phyloP scores from a whole-genome alignment of 2,888 invertebrate species.

The Hyles lineata region DNA sequence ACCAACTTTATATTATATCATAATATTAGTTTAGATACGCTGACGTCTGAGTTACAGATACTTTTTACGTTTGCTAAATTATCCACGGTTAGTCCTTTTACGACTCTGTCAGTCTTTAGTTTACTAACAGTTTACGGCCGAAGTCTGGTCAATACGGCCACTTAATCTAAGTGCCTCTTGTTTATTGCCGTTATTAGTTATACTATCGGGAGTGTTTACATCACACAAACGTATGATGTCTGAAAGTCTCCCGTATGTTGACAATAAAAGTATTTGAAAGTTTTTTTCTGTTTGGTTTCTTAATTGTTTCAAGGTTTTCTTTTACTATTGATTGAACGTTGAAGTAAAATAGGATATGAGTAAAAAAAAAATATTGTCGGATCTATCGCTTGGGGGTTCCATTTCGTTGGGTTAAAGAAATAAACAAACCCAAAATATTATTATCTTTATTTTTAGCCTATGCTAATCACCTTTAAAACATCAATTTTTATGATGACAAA shows the following conservation, averaged over 20 bases:
- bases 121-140: slow-evolving; percentile 13
- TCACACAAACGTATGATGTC: background rate
- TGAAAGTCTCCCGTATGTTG: background rate
- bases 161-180: background rate
- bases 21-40: no score
- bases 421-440: no score
- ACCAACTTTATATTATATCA: no score
- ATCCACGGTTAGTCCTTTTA: background rate
- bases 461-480: no score
- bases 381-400: no score
- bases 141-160: background rate
- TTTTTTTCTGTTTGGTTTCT: background rate
- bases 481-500: no score
- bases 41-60: background rate
- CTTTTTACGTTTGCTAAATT: background rate
- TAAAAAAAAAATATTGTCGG: no score
- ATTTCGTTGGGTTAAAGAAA: no score
- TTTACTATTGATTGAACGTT: no score
- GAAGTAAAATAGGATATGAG: no score
- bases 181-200: background rate
- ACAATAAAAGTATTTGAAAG: background rate
- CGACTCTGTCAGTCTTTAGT: background rate
- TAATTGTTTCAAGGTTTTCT: background rate
- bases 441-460: no score
- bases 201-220: background rate